Evolutionary conservation across 1,140 invertebrate species (phyloP).

Genomic region (Stegodyphus dumicola): DNA sequence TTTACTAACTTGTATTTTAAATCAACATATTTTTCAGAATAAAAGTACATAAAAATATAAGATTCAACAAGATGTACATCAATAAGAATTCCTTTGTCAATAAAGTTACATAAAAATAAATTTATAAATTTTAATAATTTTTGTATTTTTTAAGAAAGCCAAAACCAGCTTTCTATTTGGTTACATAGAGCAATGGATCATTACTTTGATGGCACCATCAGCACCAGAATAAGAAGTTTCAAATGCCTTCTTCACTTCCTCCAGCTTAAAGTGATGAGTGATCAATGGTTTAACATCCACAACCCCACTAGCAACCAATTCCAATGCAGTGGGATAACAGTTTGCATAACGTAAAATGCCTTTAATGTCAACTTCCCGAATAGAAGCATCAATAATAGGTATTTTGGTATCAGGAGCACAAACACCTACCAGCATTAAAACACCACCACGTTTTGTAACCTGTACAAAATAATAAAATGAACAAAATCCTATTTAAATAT

Average conservation of each 20-base stretch:
- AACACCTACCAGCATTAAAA: constrained; percentile 86
- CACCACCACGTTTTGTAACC: constrained; percentile 86
- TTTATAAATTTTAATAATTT: too few species aligned
- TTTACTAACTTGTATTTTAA: too few species aligned
- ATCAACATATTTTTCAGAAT: too few species aligned
- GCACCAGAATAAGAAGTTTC: constrained; percentile 79
- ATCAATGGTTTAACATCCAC: constrained; percentile 89
- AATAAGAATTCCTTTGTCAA: too few species aligned
- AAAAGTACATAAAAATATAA: too few species aligned
- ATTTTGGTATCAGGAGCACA: constrained; percentile 82
- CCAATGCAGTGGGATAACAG: constrained; percentile 87
- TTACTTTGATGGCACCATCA: constrained; percentile 87
- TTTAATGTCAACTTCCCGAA: constrained; percentile 88
- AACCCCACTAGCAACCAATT: constrained; percentile 83
- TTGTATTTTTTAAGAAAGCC: too few species aligned
- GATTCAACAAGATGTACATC: too few species aligned
- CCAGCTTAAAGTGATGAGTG: constrained; percentile 89
- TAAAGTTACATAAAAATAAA: too few species aligned
- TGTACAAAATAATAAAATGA: constrained; percentile 66
- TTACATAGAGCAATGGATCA: constrained; percentile 68
- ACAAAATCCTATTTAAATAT: constrained; percentile 61
- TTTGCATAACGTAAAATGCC: constrained; percentile 93
- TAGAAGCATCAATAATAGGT: constrained; percentile 82
- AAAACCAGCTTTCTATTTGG: too few species aligned
- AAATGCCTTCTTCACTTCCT: constrained; percentile 88